Conservation (phyloP, 2,888 invertebrate species). For the Nebria salina region DNA sequence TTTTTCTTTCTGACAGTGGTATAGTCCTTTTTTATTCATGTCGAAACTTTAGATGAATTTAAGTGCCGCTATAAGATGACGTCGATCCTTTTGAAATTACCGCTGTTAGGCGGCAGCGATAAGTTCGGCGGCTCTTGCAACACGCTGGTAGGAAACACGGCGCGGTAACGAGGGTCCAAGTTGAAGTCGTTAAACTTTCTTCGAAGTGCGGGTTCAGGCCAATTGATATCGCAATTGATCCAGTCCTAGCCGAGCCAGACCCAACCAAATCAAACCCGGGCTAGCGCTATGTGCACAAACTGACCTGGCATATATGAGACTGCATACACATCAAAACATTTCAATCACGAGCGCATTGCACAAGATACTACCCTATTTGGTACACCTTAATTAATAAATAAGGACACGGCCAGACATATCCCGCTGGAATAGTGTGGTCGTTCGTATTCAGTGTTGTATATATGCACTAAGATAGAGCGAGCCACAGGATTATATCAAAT, state of each 20-base stretch:
- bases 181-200: slow-evolving; percentile 41
- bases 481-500: slow-evolving; percentile 14
- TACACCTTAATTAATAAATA: slow-evolving; percentile 3
- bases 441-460: slow-evolving; percentile 4
- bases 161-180: slow-evolving; percentile 45
- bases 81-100: slow-evolving; percentile 22
- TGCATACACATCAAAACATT: slow-evolving; percentile 1
- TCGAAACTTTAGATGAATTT: slow-evolving; percentile 28
- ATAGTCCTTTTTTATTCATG: not conserved
- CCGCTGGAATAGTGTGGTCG: not conserved
- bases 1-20: not conserved
- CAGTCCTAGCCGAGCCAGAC: slow-evolving; percentile 5
- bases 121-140: slow-evolving; percentile 25
- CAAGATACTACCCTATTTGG: not conserved
- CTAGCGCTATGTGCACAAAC: not conserved
- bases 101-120: slow-evolving; percentile 31
- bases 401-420: not conserved
- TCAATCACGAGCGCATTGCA: not conserved
- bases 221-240: slow-evolving; percentile 44
- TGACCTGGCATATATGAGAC: not conserved
- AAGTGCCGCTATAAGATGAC: slow-evolving; percentile 33
- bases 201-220: slow-evolving; percentile 40
- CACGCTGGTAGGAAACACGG: slow-evolving; percentile 29
- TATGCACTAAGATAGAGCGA: slow-evolving; percentile 2
- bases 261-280: not conserved